Evolutionary conservation across 2,888 invertebrate species (phyloP), one percentile per base, ranked within the genome.

Genomic region (Tuberolachnus salignus): DNA sequence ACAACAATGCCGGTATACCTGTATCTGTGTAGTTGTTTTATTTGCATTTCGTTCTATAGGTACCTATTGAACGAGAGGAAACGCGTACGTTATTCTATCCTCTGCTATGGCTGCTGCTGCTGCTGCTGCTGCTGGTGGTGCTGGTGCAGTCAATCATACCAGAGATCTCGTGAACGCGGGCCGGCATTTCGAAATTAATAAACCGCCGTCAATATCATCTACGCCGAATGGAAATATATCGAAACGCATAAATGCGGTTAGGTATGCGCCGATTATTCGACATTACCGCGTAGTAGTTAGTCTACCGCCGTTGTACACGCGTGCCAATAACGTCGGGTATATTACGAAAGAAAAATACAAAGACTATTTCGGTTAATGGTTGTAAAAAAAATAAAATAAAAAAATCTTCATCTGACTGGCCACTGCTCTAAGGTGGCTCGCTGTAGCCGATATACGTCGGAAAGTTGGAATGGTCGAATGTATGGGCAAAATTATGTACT

Each of bases 1-100:
- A 74, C 42, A 64, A 74, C 73, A 74, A 74, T 73, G n/a, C n/a
- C n/a, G 46, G 73, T 9, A 10, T 49, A 42, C 49, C 51, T 73
- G n/a, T n/a, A 34, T 34, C n/a, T 9, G 51, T 64, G 53, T 21
- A 53, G 73, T 73, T 63, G 34, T 10, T 21, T 72, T 73, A 73
- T 73, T 63, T 63, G 63, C 46, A 63, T 63, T 73, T 53, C 34
- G 61, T 34, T 34, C 3, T 34, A 4, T 42, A 34, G 3, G 49
- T 46, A n/a, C n/a, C n/a, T n/a, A 72, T 51, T 51, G 61, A 72
- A 72, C 19, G 16, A 51, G 8, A 61, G 23, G 1, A 44, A 26
- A 16, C 3, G n/a, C 26, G 46, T 59, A 59, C n/a, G 8, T 21
- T 3, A 34, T 34, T 34, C 3, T 34, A 34, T 34, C 34, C n/a